Base-by-base conservation (phyloP, 2,888 invertebrate species). In the Sesia apiformis region DNA sequence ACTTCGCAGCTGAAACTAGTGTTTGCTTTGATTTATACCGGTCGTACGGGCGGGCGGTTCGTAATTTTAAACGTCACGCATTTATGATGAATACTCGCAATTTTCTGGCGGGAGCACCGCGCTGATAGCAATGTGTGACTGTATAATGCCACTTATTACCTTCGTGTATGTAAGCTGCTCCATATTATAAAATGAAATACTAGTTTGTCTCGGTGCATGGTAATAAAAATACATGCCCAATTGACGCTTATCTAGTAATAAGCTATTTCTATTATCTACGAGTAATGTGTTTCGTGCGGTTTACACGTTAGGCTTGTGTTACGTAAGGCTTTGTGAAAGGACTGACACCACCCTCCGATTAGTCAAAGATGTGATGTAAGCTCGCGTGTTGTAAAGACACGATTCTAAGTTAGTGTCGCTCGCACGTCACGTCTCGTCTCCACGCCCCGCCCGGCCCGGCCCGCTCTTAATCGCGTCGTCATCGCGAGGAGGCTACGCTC, bases 11-110 rank as follows among this genome's bases (percentile, higher is more conserved):
- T 73, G 67, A 74, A 82, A 78, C 76, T 82, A 84, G 78, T 79
- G 76, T 80, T 80, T 72, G 74, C 69, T 75, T 74, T 86, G 84
- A 85, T 86, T 85, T 86, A 87, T 81, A 72, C 72, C 65, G 70
- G 69, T 69, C 64, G 75, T 72, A 73, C 74, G 71, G 76, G 74
- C 75, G 69, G 52, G 39, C 51, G 53, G 70, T 66, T 69, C 74
- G 81, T 82, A 84, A 83, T 86, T 86, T 85, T 83, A 84, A 85
- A 85, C 81, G 87, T 87, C 86, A 85, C 81, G 78, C 81, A 79
- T 85, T 72, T 81, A 83, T 87, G 85, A 87, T 87, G 84, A 84
- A 88, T 86, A 81, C 80, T 78, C 75, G 81, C 84, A 84, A 85
- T 87, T 84, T 85, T 85, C 85, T 82, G 81, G 72, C 75, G 76